Evolutionary conservation across 2,797 vertebrate species (phyloP), one percentile per base, ranked within the genome.

Genomic region (Menidia menidia): DNA sequence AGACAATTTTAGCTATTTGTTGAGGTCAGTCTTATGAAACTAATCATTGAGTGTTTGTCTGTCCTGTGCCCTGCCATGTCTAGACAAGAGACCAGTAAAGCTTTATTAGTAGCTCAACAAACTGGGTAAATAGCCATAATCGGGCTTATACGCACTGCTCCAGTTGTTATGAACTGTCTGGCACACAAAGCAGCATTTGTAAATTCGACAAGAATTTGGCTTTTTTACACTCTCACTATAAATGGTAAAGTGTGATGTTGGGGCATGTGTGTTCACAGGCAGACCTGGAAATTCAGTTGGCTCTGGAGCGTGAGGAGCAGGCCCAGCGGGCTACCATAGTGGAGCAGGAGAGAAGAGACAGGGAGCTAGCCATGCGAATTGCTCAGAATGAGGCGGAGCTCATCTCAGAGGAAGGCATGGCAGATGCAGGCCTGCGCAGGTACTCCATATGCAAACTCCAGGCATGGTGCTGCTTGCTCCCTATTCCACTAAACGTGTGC

Each of bases 321-420:
- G 92, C 83, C 31, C 96, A 97, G 86, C 95, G 90, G 9, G 92
- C 95, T 59, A 73, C 96, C 0, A 82, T 98, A 1, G 65, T 97
- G 78, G 98, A 98, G 68, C 98, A 99, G 91, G 98, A 99, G 65
- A 95, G 95, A 39, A 90, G 98, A 47, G 98, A 99, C 90, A 83
- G 96, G 6, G 98, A 99, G 81, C 91, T 99, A 64, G 98, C 98
- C n/a, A 96, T 99, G 95, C 93, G 98, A 55, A 99, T 99, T 16
- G 98, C 97, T 50, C 97, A 96, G 84, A 98, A 93, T 0, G 97
- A 99, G 66, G 93, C 97, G 0, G 98, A 99, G 80, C 98, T 99
- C 84, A 98, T 98, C 91, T 95, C 85, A 0, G 98, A 99, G 1
- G 98, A 99, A 45, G 89, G 91, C 9, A 96, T 96, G 85, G 60